Evolutionary conservation across 1,140 invertebrate species (phyloP), one percentile per base, ranked within the genome.

Genomic region (Drosophila carrolli): DNA sequence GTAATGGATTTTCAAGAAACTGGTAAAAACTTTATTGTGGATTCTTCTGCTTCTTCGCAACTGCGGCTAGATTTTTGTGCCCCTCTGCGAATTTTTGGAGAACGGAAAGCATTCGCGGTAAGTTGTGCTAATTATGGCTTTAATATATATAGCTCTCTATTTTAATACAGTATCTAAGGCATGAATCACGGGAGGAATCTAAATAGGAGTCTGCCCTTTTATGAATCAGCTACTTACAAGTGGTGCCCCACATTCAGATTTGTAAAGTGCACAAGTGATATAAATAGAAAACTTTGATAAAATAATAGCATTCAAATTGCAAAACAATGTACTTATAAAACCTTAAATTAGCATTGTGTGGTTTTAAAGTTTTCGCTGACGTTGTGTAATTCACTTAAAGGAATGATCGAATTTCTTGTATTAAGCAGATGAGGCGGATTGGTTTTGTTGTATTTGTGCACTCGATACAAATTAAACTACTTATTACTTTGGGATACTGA

Each of bases 1-100:
- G 61, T 77, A 84, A 85, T 81, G 81, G 67, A 84, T 77, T 84
- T 84, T 66, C 47, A 46, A 47, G 48, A 54, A 71, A 80, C 75
- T 79, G 58, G 53, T 67, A 67, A 78, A 61, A 71, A 75, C 50
- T 70, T 75, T 63, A 76, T 61, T 60, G 76, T 71, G 54, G 51
- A 67, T 70, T 83, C 51, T 79, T 72, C 32, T 19, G 59, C 50
- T 47, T 59, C 51, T 29, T 38, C 19, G 48, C 54, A 41, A 58
- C 23, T n/a, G 41, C 23, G 8, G 55, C 41, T 51, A 51, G 40
- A 44, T 32, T 54, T 54, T 58, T 55, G 35, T 57, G 46, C 38
- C 11, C 32, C 57, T 75, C 35, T 73, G 47, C 46, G 23, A 40
- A 65, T 43, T 50, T 61, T 35, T 50, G 50, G 58, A 16, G n/a